These are phyloP conservation scores for Diarsia mendica DNA, from an alignment of 2,888 invertebrate genomes.

Conservation along the genomic window DNA sequence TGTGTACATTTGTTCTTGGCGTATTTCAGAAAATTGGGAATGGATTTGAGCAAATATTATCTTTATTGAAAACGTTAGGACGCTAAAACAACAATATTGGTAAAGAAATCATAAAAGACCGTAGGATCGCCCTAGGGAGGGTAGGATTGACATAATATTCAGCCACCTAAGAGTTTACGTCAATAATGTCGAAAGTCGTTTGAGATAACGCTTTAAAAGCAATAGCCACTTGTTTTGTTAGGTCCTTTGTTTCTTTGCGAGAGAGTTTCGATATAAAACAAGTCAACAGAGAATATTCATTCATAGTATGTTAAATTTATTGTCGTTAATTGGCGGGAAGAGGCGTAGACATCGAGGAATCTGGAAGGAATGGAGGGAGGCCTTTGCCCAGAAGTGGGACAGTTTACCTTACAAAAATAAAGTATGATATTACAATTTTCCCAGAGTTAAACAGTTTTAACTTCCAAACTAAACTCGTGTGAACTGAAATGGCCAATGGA, in stretches of 20 bases:
- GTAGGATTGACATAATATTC: not conserved
- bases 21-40: not conserved
- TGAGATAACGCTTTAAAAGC: not conserved
- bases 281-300: not conserved
- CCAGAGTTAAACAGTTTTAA: conserved; percentile 6
- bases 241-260: not conserved
- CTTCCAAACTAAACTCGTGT: conserved; percentile 28
- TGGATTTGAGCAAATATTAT: not conserved
- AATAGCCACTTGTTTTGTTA: not conserved
- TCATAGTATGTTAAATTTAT: not conserved
- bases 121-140: not conserved
- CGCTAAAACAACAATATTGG: conserved; percentile 2
- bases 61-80: not conserved
- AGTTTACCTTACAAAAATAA: too few species aligned
- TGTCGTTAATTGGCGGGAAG: too few species aligned
- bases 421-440: not conserved
- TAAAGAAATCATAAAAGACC: not conserved
- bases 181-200: not conserved
- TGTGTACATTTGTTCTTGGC: not conserved
- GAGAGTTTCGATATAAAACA: not conserved
- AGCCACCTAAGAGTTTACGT: not conserved
- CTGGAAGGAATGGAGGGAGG: too few species aligned
- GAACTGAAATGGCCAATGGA: conserved; percentile 35
- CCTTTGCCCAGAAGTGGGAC: too few species aligned
- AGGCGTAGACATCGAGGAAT: too few species aligned